Base-by-base conservation (phyloP, 2,888 invertebrate species). In the Drosophila picticornis region DNA sequence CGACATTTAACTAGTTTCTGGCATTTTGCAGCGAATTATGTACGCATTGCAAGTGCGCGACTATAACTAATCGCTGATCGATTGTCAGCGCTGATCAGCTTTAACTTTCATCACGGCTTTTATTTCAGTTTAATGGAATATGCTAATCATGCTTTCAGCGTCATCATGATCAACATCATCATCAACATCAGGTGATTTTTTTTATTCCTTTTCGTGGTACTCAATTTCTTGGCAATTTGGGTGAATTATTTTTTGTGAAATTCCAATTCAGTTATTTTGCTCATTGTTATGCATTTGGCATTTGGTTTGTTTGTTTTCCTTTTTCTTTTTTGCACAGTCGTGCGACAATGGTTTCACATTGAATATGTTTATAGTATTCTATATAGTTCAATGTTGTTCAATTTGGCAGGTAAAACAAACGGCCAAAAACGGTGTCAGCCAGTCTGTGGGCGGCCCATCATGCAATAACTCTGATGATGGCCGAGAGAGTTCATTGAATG, bases 311-410 rank as follows among this genome's bases (percentile, higher is more conserved):
- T 40, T 25, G 48, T 13, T 29, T 22, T 32, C 0, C 61, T 48
- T 22, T 40, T 29, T 9, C n/a, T 34, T 34, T 73, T 56, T 58
- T 50, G 55, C 56, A 66, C 27, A 80, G 46, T 84, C 79, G 89
- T 81, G 87, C 53, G 72, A 81, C 84, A 81, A 70, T 86, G 73
- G 68, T 80, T 79, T 80, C 73, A 59, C 75, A 78, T 67, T 72
- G 62, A 74, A 64, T 51, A 52, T 52, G 53, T 46, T 50, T 40
- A 48, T 62, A 55, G 72, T 69, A 79, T 87, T 83, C 88, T 84
- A 78, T 85, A 60, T 90, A 74, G 85, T 88, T 90, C 85, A 85
- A 76, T 90, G 85, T 55, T 81, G 74, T 55, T 56, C 73, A 80
- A 34, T 67, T 80, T 80, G 80, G 80, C 80, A 75, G 53, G 5